Percentiles rank a stretch among this genome's conserved stretches.
Evolutionary conservation across 2,797 vertebrate genomes (phyloP).

Genomic region (Oceanodroma leucorhoa): DNA sequence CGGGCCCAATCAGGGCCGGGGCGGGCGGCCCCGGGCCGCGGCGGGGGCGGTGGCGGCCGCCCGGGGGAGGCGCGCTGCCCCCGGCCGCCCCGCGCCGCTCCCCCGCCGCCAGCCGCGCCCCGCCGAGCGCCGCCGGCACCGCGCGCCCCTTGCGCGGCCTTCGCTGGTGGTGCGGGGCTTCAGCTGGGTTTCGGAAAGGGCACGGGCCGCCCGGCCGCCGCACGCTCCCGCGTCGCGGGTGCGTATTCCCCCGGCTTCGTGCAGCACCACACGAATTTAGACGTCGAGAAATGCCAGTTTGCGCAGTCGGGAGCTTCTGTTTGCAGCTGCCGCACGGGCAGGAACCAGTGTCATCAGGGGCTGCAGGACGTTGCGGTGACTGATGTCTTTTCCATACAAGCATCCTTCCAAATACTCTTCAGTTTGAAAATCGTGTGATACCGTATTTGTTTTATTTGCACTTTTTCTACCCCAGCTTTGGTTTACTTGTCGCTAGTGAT

Average conservation of each 20-base stretch:
- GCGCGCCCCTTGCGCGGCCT: too few relatives aligned
- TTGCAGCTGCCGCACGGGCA: rapidly evolving
- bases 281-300: neutral
- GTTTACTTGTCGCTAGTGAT: neutral
- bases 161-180: neutral
- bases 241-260: neutral
- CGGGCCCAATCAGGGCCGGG: constrained; percentile 3
- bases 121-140: neutral
- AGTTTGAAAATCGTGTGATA: neutral
- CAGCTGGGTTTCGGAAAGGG: neutral
- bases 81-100: too few relatives aligned
- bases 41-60: neutral
- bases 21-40: neutral
- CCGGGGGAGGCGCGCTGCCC: neutral
- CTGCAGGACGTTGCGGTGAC: neutral
- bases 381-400: rapidly evolving
- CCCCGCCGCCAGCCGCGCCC: too few relatives aligned
- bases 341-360: rapidly evolving
- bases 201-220: rapidly evolving
- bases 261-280: neutral
- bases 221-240: neutral
- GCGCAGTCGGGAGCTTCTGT: neutral
- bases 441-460: neutral
- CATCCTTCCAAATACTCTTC: neutral
- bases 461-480: neutral